Percentiles rank a stretch among this genome's conserved stretches.
These are phyloP conservation scores for Mesoligia furuncula DNA, from an alignment of 2,888 invertebrate species.

Conservation along the genomic window DNA sequence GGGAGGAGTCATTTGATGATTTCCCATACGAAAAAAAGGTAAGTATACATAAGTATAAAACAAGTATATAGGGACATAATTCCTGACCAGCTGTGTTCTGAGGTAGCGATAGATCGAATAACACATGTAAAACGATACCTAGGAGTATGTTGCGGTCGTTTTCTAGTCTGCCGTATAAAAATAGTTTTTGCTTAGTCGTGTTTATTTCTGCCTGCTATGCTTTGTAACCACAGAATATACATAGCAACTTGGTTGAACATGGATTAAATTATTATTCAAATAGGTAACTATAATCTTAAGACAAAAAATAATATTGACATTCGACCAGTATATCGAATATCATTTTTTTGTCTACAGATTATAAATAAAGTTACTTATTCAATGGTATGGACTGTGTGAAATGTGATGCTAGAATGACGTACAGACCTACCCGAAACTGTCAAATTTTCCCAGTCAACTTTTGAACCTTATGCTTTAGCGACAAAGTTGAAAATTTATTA, in stretches of 20 bases:
- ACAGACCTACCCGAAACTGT: too few relatives aligned
- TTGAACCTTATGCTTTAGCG: too few relatives aligned
- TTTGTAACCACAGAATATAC: constrained; percentile 40
- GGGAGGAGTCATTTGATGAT: too few relatives aligned
- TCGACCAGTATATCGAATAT: neutral
- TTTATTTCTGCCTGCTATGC: constrained; percentile 25
- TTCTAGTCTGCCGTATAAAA: constrained; percentile 57
- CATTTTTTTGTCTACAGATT: neutral
- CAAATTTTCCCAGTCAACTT: too few relatives aligned
- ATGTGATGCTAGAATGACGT: neutral
- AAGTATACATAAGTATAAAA: neutral
- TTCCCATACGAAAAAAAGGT: too few relatives aligned
- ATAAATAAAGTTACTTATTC: neutral
- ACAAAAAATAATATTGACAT: neutral
- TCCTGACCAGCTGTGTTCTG: constrained; percentile 53
- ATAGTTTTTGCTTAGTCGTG: constrained; percentile 58
- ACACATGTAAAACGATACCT: constrained; percentile 61
- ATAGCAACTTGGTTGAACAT: constrained; percentile 20
- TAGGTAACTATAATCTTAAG: neutral
- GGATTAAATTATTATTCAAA: neutral
- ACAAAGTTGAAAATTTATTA: too few relatives aligned
- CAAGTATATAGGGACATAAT: constrained; percentile 1
- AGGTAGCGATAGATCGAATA: constrained; percentile 64
- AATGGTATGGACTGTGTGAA: neutral
- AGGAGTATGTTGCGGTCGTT: constrained; percentile 57